Conservation (phyloP, 2,797 vertebrate species). For the Emydoidea blandingii region DNA sequence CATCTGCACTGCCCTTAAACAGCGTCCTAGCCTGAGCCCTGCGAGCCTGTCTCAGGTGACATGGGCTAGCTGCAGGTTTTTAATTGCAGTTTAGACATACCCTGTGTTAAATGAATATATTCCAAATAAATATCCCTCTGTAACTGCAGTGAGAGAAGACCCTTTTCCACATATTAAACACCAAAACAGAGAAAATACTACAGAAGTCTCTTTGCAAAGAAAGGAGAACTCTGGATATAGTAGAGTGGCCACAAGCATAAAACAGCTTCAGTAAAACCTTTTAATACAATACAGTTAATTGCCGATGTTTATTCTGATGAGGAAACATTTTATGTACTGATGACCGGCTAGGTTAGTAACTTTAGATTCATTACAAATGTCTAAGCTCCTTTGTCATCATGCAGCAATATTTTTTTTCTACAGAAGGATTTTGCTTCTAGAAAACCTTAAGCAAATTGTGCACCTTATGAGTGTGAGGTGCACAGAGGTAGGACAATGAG, state of each 20-base stretch:
- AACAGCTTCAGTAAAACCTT: not conserved
- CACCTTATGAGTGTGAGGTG: not conserved
- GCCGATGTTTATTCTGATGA: not conserved
- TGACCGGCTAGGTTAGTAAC: constrained; percentile 12
- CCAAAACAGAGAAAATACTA: not conserved
- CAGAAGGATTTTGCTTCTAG: not conserved
- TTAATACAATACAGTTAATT: constrained; percentile 5
- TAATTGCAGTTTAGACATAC: not conserved
- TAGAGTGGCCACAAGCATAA: not conserved
- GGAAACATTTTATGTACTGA: constrained; percentile 21
- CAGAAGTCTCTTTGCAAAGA: not conserved
- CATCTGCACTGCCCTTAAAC: not conserved
- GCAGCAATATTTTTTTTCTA: not conserved
- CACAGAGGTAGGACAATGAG: not conserved
- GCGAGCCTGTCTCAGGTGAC: not conserved
- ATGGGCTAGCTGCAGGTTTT: not conserved
- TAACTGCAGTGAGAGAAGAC: not conserved
- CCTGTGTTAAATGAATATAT: not conserved
- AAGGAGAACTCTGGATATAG: not conserved
- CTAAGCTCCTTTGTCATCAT: not conserved
- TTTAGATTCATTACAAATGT: not conserved
- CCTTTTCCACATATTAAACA: not conserved
- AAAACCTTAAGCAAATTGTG: not conserved
- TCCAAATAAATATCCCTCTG: not conserved
- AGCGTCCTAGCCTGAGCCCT: not conserved